These are phyloP conservation scores for Dicyrtomina minuta DNA, from an alignment of 2,888 invertebrate genomes.

Conservation along the genomic window DNA sequence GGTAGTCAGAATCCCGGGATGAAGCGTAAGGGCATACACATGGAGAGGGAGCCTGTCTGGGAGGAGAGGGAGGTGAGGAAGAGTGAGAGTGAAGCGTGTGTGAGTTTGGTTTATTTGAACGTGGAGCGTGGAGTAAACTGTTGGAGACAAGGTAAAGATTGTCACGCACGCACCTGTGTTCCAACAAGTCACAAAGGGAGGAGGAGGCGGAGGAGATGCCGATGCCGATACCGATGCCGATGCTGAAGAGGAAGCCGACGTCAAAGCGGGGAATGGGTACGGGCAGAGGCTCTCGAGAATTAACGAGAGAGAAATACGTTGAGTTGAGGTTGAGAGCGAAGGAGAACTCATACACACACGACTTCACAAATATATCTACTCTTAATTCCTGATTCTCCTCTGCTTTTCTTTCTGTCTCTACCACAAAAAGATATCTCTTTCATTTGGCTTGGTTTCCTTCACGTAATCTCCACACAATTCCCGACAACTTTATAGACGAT, in stretches of 20 bases:
- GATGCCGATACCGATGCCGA: too few species aligned
- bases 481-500: constrained; percentile 17
- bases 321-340: not conserved
- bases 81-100: not conserved
- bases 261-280: too few species aligned
- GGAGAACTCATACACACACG: not conserved
- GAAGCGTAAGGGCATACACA: constrained; percentile 1
- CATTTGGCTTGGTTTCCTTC: not conserved
- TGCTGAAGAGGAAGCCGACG: too few species aligned
- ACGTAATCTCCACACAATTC: constrained; percentile 23
- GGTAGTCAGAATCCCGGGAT: constrained; percentile 14
- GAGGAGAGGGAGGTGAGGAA: not conserved
- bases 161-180: constrained; percentile 22
- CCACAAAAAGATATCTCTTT: not conserved
- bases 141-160: not conserved
- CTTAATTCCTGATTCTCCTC: not conserved
- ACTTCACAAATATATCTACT: not conserved
- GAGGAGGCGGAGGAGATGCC: too few species aligned
- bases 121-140: not conserved
- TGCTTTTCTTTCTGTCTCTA: not conserved
- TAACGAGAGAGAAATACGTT: constrained; percentile 12
- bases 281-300: constrained; percentile 17
- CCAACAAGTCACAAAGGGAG: too few species aligned
- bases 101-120: not conserved
- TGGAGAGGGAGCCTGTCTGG: not conserved